Evolutionary conservation across 2,888 invertebrate species (phyloP), one percentile per base, ranked within the genome.

Genomic region (Schizotus pectinicornis): DNA sequence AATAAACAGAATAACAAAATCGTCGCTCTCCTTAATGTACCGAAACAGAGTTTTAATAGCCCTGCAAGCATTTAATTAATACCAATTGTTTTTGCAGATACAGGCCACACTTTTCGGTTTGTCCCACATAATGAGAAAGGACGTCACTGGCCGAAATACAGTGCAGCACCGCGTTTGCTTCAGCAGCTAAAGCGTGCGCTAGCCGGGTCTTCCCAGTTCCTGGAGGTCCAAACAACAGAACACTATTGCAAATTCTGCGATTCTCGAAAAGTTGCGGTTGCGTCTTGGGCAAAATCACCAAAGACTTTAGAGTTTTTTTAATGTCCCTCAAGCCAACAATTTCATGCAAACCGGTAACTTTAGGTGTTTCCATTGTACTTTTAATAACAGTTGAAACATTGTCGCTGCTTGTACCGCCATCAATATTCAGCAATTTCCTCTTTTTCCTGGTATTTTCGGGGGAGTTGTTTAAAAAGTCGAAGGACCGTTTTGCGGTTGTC

Each of bases 61-160:
- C 59, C 76, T 77, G 42, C 41, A 68, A 69, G 6, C 52, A 30
- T 34, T 47, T 13, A 45, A 39, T 22, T 49, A 22, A 22, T n/a
- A 22, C 2, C 22, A 22, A 22, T 22, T 22, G 2, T 22, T 3
- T 3, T 22, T 2, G 22, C 5, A 46, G 12, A n/a, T 6, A 33
- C 6, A 7, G n/a, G n/a, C n/a, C 7, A 72, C 72, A 85, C 85
- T 84, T 84, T 74, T 86, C 86, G 48, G 83, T 83, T 71, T 84
- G 81, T 36, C 86, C 86, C 7, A 84, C 77, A 77, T 81, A 84
- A 42, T 79, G 74, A 3, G 85, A 85, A 12, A 85, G 71, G 22
- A 86, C 74, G 69, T 83, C 81, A 7, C 84, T 80, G 48, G 82
- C 80, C 22, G 83, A 82, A 22, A 85, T 77, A 57, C 77, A 79